Conservation (phyloP, 2,113 vertebrate genomes). For the Brienomyrus brachyistius region DNA sequence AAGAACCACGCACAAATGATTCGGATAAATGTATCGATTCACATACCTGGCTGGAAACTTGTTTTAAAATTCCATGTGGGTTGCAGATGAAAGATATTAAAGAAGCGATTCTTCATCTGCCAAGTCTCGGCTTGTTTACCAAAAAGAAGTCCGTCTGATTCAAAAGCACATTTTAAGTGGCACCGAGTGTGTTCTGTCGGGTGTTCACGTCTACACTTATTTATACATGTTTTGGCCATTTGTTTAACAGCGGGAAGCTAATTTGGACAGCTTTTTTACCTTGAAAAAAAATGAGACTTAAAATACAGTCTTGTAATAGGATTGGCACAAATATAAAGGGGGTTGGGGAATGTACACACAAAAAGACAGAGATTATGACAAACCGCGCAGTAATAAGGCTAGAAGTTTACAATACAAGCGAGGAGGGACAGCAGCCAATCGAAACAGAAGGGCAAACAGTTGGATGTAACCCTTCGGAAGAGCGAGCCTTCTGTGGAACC, state of each 20-base stretch:
- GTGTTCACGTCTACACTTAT: not conserved
- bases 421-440: not conserved
- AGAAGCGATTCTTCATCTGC: not conserved
- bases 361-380: not conserved
- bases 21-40: not conserved
- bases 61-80: not conserved
- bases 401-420: conserved; percentile 9
- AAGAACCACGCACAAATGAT: not conserved
- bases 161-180: conserved; percentile 5
- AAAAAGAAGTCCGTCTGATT: not conserved
- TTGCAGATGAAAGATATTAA: not conserved
- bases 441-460: conserved; percentile 16
- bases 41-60: not conserved
- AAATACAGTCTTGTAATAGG: not conserved
- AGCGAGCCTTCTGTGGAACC: not conserved
- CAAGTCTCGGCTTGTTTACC: not conserved
- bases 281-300: not conserved
- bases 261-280: not conserved
- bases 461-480: conserved; percentile 4
- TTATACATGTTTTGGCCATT: not conserved
- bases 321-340: not conserved
- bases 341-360: not conserved
- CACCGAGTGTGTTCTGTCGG: not conserved
- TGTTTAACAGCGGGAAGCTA: not conserved
- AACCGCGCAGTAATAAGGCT: not conserved